phyloP scores from a whole-genome alignment of 1,140 invertebrate genomes.

The Colletes gigas region DNA sequence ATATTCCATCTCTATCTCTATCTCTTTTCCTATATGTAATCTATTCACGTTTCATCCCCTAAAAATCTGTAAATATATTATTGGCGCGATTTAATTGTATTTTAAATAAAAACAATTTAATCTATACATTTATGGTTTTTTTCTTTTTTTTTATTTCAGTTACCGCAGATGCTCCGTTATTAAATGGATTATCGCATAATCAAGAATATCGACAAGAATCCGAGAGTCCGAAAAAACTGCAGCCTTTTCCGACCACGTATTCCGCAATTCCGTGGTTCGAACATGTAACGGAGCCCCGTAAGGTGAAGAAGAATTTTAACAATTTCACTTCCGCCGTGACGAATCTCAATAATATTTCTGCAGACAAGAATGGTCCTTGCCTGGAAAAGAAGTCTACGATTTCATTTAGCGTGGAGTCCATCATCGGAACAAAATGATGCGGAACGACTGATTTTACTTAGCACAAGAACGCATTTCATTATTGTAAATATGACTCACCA shows the following conservation, averaged over 20 bases:
- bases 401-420: conserved; percentile 78
- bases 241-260: conserved; percentile 43
- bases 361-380: conserved; percentile 47
- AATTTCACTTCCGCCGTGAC: conserved; percentile 43
- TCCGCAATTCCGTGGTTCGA: conserved; percentile 59
- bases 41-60: background rate
- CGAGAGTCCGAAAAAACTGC: conserved; percentile 31
- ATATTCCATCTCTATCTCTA: background rate
- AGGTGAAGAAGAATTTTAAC: conserved; percentile 46
- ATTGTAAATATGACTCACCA: conserved; percentile 29
- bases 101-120: background rate
- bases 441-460: background rate
- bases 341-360: conserved; percentile 23
- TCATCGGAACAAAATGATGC: conserved; percentile 73
- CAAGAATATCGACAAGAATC: conserved; percentile 45
- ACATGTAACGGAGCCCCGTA: conserved; percentile 46
- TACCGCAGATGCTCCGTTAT: conserved; percentile 47
- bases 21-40: background rate
- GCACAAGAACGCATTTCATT: conserved; percentile 20
- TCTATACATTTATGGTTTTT: background rate
- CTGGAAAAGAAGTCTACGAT: conserved; percentile 72
- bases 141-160: conserved; percentile 47
- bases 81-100: background rate
- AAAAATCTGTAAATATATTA: background rate
- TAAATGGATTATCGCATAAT: conserved; percentile 45